Percentiles rank a stretch among this genome's conserved stretches.
Conservation (phyloP, 2,113 vertebrate species). For the Andinoacara biseriatus region DNA sequence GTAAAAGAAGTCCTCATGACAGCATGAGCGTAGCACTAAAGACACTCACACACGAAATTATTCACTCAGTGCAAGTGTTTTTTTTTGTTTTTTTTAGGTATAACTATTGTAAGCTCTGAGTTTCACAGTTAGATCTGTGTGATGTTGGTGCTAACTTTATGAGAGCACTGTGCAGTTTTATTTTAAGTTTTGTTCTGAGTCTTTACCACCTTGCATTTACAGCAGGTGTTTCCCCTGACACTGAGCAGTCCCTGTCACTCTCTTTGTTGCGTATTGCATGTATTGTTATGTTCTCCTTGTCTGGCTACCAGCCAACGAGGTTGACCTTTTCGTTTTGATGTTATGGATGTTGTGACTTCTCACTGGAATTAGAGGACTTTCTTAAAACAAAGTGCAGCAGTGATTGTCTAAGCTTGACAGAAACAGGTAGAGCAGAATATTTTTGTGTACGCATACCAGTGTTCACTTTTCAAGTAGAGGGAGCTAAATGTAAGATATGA, state of each 20-base stretch:
- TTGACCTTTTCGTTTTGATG: not conserved
- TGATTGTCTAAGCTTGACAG: not conserved
- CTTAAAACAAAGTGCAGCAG: not conserved
- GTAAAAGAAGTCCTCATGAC: constrained; percentile 3
- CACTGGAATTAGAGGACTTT: not conserved
- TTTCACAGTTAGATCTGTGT: not conserved
- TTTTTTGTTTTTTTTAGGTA: not conserved
- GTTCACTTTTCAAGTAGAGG: not conserved
- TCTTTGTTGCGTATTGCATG: not conserved
- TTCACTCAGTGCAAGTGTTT: constrained; percentile 25
- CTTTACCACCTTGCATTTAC: not conserved
- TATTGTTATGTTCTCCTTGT: not conserved
- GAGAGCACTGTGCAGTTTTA: not conserved
- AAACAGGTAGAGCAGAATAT: not conserved
- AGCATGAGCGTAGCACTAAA: not conserved
- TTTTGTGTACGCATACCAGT: not conserved
- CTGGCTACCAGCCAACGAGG: not conserved
- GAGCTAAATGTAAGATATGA: not conserved
- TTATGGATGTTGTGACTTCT: not conserved
- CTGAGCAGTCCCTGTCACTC: not conserved
- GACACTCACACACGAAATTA: not conserved
- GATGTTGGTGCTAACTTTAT: not conserved
- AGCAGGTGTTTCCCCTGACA: not conserved
- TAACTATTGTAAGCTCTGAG: constrained; percentile 5
- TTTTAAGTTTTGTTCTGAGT: not conserved